Evolutionary conservation across 1,140 invertebrate species (phyloP).

Genomic region (Microplitis mediator): DNA sequence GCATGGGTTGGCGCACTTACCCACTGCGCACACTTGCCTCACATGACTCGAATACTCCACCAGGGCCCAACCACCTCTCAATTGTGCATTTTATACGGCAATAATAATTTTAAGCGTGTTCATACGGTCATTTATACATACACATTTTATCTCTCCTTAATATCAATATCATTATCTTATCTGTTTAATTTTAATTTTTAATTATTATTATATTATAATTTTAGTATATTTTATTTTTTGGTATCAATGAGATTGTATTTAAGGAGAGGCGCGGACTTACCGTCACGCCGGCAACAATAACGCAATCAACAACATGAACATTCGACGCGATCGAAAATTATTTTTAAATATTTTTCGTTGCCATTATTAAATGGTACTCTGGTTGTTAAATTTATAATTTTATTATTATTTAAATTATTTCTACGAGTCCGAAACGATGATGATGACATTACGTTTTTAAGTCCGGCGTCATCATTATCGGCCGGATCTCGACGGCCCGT

Average conservation of each 20-base stretch:
- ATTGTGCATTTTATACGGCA: not conserved
- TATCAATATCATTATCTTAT: not conserved
- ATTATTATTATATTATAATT: not conserved
- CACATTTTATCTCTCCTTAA: not conserved
- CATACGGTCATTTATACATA: not conserved
- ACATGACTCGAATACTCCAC: not conserved
- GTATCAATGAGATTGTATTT: too few relatives aligned
- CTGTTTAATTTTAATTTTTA: not conserved
- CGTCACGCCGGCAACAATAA: not conserved
- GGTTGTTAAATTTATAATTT: not conserved
- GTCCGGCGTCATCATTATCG: not conserved
- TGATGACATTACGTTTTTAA: not conserved
- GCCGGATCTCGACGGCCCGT: not conserved
- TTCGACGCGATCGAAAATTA: not conserved
- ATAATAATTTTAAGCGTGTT: not conserved
- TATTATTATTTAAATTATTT: constrained; percentile 18
- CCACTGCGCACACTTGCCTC: too few relatives aligned
- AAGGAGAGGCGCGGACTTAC: not conserved
- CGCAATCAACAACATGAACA: not conserved
- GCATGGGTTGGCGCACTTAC: too few relatives aligned
- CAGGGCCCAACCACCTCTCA: not conserved
- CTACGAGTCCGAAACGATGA: constrained; percentile 11
- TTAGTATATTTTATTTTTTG: too few relatives aligned
- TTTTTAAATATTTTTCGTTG: not conserved
- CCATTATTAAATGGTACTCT: not conserved